A percentile compares a stretch with the other conserved stretches of the same genome.
Conservation (phyloP, 2,113 vertebrate species). For the Megaleporinus macrocephalus region DNA sequence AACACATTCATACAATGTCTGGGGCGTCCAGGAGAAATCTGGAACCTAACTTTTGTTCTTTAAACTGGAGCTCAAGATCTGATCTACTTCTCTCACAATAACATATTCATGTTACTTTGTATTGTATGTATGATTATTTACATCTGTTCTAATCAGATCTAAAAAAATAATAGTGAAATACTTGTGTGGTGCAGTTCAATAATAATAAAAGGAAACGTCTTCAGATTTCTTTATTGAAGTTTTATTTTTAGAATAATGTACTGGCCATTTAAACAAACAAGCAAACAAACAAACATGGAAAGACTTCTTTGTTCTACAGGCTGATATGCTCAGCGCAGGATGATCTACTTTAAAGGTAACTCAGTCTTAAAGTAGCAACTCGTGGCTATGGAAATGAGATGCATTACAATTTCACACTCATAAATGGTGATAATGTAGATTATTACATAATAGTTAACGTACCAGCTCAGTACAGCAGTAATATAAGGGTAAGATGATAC, state of each 20-base stretch:
- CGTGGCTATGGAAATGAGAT: background rate
- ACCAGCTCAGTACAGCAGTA: background rate
- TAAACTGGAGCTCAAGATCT: too few relatives aligned
- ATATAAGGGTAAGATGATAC: constrained; percentile 29
- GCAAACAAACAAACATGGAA: background rate
- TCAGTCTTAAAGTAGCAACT: background rate
- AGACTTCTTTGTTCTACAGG: background rate
- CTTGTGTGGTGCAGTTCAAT: too few relatives aligned
- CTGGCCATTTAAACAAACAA: background rate
- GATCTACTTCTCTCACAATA: too few relatives aligned
- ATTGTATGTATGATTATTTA: too few relatives aligned
- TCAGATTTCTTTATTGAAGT: constrained; percentile 4
- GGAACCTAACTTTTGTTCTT: too few relatives aligned
- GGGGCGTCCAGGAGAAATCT: too few relatives aligned
- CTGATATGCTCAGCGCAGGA: background rate
- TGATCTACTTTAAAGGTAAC: background rate
- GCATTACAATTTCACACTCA: background rate
- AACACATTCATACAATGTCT: too few relatives aligned
- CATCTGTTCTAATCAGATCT: too few relatives aligned
- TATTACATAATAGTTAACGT: background rate
- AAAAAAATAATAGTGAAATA: too few relatives aligned
- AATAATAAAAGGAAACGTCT: background rate
- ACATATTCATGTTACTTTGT: too few relatives aligned
- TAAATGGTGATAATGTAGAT: background rate
- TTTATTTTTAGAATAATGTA: background rate